Evolutionary conservation across 2,113 vertebrate species (phyloP), one percentile per base, ranked within the genome.

Genomic region (Notechis scutatus): DNA sequence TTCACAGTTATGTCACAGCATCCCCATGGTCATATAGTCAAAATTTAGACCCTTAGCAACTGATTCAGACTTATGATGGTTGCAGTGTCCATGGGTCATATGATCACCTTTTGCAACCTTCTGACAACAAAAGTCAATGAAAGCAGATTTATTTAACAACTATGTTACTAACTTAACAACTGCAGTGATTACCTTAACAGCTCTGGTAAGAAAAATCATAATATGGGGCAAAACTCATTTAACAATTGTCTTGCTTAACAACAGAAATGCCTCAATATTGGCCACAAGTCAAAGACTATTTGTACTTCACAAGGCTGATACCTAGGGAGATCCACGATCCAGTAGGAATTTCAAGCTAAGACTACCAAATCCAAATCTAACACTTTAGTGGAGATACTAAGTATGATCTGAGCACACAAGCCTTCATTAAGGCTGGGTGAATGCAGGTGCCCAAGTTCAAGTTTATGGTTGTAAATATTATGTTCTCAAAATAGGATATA

Each of bases 401-500:
- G 74, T 42, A 42, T 42, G 18, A 21, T 42, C 74, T 3, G 18
- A 81, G 34, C 34, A 81, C 69, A 81, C 6, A 81, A 42, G 18
- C 3, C 74, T 42, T 81, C 74, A 81, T 20, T 81, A 42, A 42
- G 92, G 5, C 85, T 91, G 10, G 42, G 85, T 0, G 0, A 88
- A 88, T 20, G n/a, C 85, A 56, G 26, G 20, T 74, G n/a, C 21
- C 50, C 8, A 42, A 74, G 23, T 45, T 59, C 20, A 15, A 5
- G 20, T 18, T n/a, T 86, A 21, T 29, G 50, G 21, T 94, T 20
- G 29, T 85, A 59, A 74, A 92, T 88, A 15, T 81, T 81, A 81
- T 55, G 91, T 18, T 47, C 95, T 92, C 93, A 85, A 50, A 55
- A 90, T 24, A 92, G 88, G 24, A 8, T 24, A 45, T 26, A 90